Evolutionary conservation across 2,113 vertebrate genomes (phyloP), one percentile per base, ranked within the genome.

Genomic region (Triplophysa tibetana): DNA sequence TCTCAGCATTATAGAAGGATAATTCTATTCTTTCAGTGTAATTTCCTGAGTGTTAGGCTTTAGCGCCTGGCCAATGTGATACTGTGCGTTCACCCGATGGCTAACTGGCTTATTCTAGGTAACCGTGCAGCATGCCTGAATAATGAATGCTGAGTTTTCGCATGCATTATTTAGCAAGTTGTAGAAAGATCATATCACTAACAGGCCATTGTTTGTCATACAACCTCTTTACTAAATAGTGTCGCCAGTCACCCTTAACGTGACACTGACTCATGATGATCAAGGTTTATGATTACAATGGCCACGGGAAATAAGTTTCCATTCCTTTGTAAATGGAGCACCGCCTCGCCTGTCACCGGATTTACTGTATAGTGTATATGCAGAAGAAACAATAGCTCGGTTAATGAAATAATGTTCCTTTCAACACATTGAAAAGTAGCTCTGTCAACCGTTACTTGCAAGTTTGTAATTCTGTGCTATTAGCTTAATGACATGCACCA

Each of bases 161-260:
- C 87, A 74, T 92, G 80, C 85, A 91, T 92, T 90, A 91, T 92
- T 91, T 85, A 88, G n/a, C 8, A 7, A 8, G 70, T 80, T 85
- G 89, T 86, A 75, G 82, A 86, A 86, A 90, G 90, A 92, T 91
- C 88, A 89, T 89, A 91, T 91, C 87, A 83, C 91, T 87, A 83
- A 75, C 80, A 87, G 87, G 85, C 89, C 75, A 56, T 75, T 84
- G 85, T 86, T 80, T 78, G 81, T 74, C 81, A 86, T 82, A 75
- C 75, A 90, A 81, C 91, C 90, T 94, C 86, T 91, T 94, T 93
- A 94, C 92, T 69, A 77, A 88, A 86, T 87, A 88, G 88, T 85
- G 86, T 90, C 76, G 87, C 88, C 87, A 84, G 87, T 93, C 91
- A 92, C 77, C 81, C 87, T 92, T 85, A 92, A 96, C 87, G 86